Evolutionary conservation across 1,140 invertebrate species (phyloP).

Genomic region (Leptinotarsa lineolata): DNA sequence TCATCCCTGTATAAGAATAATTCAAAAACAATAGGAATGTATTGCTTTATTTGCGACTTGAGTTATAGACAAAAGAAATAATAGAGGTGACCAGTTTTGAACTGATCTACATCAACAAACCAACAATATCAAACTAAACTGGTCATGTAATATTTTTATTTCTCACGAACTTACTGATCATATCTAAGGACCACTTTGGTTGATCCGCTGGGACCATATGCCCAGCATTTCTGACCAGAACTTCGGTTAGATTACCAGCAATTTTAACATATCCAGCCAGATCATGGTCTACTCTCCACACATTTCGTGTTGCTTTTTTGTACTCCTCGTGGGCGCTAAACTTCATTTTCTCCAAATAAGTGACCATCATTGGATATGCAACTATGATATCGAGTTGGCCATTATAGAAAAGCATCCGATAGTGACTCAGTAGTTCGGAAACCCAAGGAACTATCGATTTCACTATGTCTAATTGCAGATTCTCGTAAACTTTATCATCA

Average conservation of each 20-base stretch:
- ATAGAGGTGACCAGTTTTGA: too few species aligned
- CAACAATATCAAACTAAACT: too few species aligned
- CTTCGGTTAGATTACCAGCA: slow-evolving; percentile 74
- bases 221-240: slow-evolving; percentile 75
- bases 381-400: slow-evolving; percentile 84
- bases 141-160: slow-evolving; percentile 48
- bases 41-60: too few species aligned
- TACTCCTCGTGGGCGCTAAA: slow-evolving; percentile 69
- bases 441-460: slow-evolving; percentile 77
- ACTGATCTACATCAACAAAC: too few species aligned
- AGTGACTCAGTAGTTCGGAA: slow-evolving; percentile 68
- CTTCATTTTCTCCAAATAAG: slow-evolving; percentile 66
- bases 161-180: slow-evolving; percentile 74
- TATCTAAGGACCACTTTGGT: slow-evolving; percentile 72
- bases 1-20: too few species aligned
- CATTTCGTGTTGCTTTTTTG: slow-evolving; percentile 61
- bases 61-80: too few species aligned
- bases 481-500: slow-evolving; percentile 62
- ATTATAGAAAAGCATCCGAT: slow-evolving; percentile 74
- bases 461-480: slow-evolving; percentile 79
- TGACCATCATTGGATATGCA: slow-evolving; percentile 73
- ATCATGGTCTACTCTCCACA: slow-evolving; percentile 68
- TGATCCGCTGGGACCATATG: slow-evolving; percentile 82
- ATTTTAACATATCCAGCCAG: slow-evolving; percentile 74
- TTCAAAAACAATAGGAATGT: too few species aligned